Evolutionary conservation across 2,797 vertebrate species (phyloP).

Genomic region (Typhlichthys subterraneus): DNA sequence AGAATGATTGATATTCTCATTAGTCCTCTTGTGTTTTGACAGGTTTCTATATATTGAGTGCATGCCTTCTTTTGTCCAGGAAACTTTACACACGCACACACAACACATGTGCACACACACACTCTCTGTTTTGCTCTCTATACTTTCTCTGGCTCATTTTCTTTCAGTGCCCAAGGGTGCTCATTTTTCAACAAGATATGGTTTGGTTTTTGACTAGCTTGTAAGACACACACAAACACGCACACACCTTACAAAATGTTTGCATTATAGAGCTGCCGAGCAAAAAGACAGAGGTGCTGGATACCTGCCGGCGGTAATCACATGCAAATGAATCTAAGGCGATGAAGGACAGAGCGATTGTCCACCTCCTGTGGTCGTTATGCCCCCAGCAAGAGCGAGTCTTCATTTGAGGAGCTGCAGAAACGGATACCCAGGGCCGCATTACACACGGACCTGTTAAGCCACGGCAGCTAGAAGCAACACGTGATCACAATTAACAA

Average conservation of each 20-base stretch:
- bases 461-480: conserved; percentile 23
- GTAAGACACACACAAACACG: conserved; percentile 10
- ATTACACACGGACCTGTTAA: conserved; percentile 19
- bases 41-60: conserved; percentile 25
- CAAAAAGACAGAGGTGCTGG: conserved; percentile 35
- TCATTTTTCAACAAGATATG: conserved; percentile 52
- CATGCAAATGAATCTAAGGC: conserved; percentile 58
- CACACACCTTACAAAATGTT: conserved; percentile 36
- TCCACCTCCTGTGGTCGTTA: conserved; percentile 39
- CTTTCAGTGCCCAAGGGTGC: conserved; percentile 36
- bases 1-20: conserved; percentile 33
- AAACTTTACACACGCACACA: conserved; percentile 16
- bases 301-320: conserved; percentile 61
- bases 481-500: conserved; percentile 47
- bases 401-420: conserved; percentile 31
- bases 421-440: conserved; percentile 25
- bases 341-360: conserved; percentile 52
- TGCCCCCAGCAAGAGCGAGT: conserved; percentile 37
- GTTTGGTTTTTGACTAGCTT: conserved; percentile 21
- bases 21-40: conserved; percentile 32
- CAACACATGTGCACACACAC: conserved; percentile 12
- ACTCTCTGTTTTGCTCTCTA: conserved; percentile 2
- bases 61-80: conserved; percentile 11
- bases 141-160: conserved; percentile 13
- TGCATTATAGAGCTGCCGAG: conserved; percentile 51